A percentile compares a stretch with the other conserved stretches of the same genome.
Evolutionary conservation across 2,797 vertebrate genomes (phyloP).

Genomic region (Pteropus rufus): DNA sequence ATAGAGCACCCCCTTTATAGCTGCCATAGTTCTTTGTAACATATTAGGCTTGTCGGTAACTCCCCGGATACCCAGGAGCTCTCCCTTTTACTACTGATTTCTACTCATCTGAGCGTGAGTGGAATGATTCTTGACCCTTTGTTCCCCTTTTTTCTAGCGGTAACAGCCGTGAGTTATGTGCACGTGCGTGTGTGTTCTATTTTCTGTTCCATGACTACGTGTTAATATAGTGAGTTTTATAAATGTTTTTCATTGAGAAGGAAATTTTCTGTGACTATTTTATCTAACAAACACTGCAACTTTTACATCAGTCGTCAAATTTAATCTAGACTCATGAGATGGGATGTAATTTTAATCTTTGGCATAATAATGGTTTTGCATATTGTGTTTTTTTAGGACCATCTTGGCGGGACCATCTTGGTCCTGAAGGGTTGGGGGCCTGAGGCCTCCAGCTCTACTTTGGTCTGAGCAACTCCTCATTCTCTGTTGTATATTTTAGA

Average conservation of each 20-base stretch:
- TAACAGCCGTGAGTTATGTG: background rate
- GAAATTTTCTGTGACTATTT: conserved; percentile 5
- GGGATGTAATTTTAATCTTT: background rate
- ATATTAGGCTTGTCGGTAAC: background rate
- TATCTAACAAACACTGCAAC: background rate
- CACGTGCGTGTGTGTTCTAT: background rate
- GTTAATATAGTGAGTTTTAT: background rate
- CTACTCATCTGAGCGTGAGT: background rate
- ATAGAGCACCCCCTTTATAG: background rate
- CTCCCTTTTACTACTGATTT: background rate
- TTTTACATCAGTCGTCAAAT: background rate
- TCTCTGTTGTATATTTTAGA: background rate
- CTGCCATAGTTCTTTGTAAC: background rate
- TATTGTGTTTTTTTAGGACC: background rate
- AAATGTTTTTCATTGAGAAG: conserved; percentile 5
- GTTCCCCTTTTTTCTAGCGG: background rate
- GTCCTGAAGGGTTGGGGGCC: background rate
- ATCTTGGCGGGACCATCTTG: too few species aligned
- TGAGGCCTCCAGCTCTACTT: background rate
- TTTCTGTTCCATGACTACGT: background rate
- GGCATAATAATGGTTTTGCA: background rate
- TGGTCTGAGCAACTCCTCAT: background rate
- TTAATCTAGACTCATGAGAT: background rate
- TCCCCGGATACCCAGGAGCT: background rate
- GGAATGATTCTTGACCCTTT: background rate